Base-by-base conservation (phyloP, 1,140 invertebrate species). In the Zaprionus lachaisei region DNA sequence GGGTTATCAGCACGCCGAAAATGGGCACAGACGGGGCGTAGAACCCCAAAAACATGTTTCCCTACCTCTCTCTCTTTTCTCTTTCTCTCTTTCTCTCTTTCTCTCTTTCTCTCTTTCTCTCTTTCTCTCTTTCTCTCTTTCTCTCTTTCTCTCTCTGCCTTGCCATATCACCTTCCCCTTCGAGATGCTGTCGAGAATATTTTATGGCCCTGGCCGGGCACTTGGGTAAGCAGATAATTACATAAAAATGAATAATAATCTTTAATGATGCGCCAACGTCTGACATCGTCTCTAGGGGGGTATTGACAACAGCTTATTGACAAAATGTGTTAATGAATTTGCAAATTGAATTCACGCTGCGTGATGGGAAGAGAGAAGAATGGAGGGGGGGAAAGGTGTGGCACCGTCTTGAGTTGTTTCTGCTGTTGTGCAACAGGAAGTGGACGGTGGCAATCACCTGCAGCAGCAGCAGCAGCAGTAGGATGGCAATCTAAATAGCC, bases 241-340 rank as follows among this genome's bases (percentile, higher is more conserved):
- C 85, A 90, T 89, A 90, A 89, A 89, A 89, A 84, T 81, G 81
- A 90, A 84, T 89, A 84, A 90, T 90, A 89, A 84, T 89, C 81
- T 75, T 67, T 72, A 67, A 80, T 75, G 83, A 79, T 68, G 63
- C 69, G 64, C 58, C 47, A 58, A 47, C n/a, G 41, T 17, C 41
- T n/a, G 24, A 31, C 51, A 47, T 17, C 60, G 71, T 89, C 84
- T 90, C 72, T 65, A n/a, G 66, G 70, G 83, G 73, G 78, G 78
- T 68, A 81, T 79, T 73, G 84, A 71, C 78, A 89, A 79, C 68
- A 84, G 84, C 81, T 90, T 89, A 89, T 84, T 90, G 85, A 73
- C 67, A 84, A 84, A 89, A 84, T 89, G 84, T 89, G 84, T 90
- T 89, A 89, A 89, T 90, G 85, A 89, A 84, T 81, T 74, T 68